Conservation (phyloP, 2,113 vertebrate genomes). For the Redunca redunca region DNA sequence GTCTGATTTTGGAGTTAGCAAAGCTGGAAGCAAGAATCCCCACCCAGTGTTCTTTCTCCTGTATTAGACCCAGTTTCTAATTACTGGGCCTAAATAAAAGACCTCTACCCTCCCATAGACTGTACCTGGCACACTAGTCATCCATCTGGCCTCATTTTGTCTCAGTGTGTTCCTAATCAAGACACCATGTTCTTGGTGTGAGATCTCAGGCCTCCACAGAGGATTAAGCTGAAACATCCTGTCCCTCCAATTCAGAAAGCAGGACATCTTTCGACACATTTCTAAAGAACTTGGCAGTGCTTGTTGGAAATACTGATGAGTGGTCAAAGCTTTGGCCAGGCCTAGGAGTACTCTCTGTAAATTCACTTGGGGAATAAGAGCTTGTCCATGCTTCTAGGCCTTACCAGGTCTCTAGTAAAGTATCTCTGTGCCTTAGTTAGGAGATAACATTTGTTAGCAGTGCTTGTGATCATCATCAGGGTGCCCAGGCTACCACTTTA, state of each 20-base stretch:
- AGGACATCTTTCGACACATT: conserved; percentile 4
- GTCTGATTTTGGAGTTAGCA: conserved; percentile 5
- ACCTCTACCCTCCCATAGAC: not conserved
- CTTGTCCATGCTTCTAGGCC: not conserved
- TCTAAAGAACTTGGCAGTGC: not conserved
- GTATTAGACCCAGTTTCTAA: not conserved
- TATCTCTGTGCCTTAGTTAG: not conserved
- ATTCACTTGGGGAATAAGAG: not conserved
- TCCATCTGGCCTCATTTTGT: not conserved
- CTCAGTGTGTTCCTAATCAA: not conserved
- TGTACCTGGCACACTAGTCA: not conserved
- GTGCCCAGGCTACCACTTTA: not conserved
- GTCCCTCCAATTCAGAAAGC: not conserved
- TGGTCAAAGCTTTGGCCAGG: not conserved
- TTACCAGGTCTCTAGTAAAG: not conserved
- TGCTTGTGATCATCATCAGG: not conserved
- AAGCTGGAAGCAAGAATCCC: not conserved
- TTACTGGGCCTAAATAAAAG: not conserved
- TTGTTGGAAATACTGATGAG: conserved; percentile 13
- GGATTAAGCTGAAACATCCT: not conserved
- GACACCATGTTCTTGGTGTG: not conserved
- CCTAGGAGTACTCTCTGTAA: not conserved
- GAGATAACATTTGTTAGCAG: not conserved
- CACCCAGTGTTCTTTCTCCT: not conserved
- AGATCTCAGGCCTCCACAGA: not conserved